Evolutionary conservation across 2,113 vertebrate genomes (phyloP), one percentile per base, ranked within the genome.

Genomic region (Danio rerio): DNA sequence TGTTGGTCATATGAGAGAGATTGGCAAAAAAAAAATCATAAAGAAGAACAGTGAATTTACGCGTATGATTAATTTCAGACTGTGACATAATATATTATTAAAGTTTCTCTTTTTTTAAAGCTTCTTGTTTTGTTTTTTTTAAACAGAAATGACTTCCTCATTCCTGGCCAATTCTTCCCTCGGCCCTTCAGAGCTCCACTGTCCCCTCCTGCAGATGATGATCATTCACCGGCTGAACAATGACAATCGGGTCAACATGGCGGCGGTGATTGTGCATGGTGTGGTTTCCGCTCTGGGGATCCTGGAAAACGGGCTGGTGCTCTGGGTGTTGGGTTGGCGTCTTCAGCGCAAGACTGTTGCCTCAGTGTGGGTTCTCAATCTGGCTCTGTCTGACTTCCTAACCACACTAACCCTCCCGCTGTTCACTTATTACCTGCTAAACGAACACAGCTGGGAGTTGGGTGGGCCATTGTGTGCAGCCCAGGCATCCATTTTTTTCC

Each of bases 361-460:
- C 1, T 94, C 95, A 0, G 74, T 98, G 58, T 98, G 97, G 97
- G 95, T 99, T 66, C 93, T 98, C 73, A 97, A 98, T 85, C 84
- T 99, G 87, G 97, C 97, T 0, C 65, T 95, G 5, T 96, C 97
- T 0, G 97, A 98, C 84, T 96, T 99, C 89, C 92, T 99, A 72
- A 95, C 97, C 88, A 96, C 95, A 0, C 82, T 97, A 89, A 98
- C 95, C 45, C 90, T 98, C 59, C 97, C 97, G 0, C 81, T 98
- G 43, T 95, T 97, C 87, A 96, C 96, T 0, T 9, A 86, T 18
- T 98, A 98, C 75, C 90, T 95, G 0, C 90, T 89, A 82, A 92
- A 88, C 89, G 78, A 77, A 18, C 92, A 97, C 83, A 85, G 91
- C n/a, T 99, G 97, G 97, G 84, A 95, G 31, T 95, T 99, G 0